Evolutionary conservation across 2,797 vertebrate genomes (phyloP), one percentile per base, ranked within the genome.

Genomic region (Syncerus caffer): DNA sequence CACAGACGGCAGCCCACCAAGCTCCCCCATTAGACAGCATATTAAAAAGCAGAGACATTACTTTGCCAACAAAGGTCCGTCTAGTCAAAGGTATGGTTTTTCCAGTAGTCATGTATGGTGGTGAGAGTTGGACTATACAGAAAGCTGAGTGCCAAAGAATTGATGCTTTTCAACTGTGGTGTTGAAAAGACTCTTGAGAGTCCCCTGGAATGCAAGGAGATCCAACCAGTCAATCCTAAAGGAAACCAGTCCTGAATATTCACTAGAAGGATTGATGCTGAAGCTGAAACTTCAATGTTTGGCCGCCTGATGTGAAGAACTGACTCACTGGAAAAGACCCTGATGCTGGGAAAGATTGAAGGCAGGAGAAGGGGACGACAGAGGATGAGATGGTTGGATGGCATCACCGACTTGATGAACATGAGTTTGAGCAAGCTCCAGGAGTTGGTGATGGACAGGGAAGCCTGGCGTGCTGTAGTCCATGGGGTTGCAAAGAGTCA

Each of bases 381-480:
- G 19, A 71, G 64, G n/a, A 34, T 67, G n/a, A 67, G n/a, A 34
- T 34, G n/a, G n/a, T 38, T 38, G 19, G 19, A 21, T 71, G 19
- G 19, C 34, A 11, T 38, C 64, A 38, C 64, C 1, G 1, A 71
- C n/a, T 71, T 71, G n/a, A 71, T 71, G 34, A 38, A 12, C 64
- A 12, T 71, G 64, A 71, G 34, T 71, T 71, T 71, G 64, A 71
- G 34, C n/a, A 71, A 71, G 19, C 10, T 71, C 67, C 3, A 19
- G 67, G 17, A 23, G 38, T 2, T 71, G 64, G n/a, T 23, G 9
- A 71, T 71, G n/a, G 64, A 71, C 19, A 38, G n/a, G n/a, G 34
- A 71, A 38, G 19, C n/a, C 64, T 71, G 34, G 64, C 1, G 0
- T 38, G 34, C 1, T 23, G 34, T 0, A 0, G 64, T 23, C 64